Percentiles rank a stretch among this genome's conserved stretches.
Evolutionary conservation across 2,113 vertebrate genomes (phyloP).

Genomic region (Solea solea): DNA sequence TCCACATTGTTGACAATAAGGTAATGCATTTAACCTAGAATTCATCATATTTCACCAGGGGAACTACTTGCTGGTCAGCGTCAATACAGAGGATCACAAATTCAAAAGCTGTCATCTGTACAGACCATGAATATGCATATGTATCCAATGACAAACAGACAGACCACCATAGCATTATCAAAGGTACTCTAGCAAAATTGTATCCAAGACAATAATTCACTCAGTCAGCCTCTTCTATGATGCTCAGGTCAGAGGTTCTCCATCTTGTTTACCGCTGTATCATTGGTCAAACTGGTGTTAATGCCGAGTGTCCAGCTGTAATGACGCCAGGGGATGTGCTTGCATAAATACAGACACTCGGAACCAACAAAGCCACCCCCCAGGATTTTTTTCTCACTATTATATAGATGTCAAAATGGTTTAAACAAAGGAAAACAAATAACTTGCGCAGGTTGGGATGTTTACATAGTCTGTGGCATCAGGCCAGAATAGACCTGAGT

Average conservation of each 20-base stretch:
- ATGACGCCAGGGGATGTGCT: slow-evolving; percentile 74
- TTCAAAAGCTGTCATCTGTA: too few species aligned
- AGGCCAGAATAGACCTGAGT: slow-evolving; percentile 56
- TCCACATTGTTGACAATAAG: too few species aligned
- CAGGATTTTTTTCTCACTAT: slow-evolving; percentile 78
- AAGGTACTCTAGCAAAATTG: neutral
- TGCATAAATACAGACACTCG: slow-evolving; percentile 77
- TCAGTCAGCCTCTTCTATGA: slow-evolving; percentile 4
- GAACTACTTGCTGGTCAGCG: too few species aligned
- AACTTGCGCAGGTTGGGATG: slow-evolving; percentile 74
- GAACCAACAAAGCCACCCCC: slow-evolving; percentile 58
- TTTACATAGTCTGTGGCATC: slow-evolving; percentile 80
- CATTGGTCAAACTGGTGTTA: slow-evolving; percentile 34
- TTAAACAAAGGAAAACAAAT: slow-evolving; percentile 83
- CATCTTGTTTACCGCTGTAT: slow-evolving; percentile 28
- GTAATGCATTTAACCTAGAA: too few species aligned
- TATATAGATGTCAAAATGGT: slow-evolving; percentile 81
- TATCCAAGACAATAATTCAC: neutral
- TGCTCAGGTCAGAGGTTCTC: slow-evolving; percentile 21
- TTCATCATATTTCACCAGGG: too few species aligned
- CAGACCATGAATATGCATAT: neutral
- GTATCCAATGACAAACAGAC: too few species aligned
- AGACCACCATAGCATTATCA: too few species aligned
- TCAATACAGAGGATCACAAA: too few species aligned
- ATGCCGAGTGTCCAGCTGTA: slow-evolving; percentile 41